Conservation (phyloP, 2,888 invertebrate genomes). For the Portevinia maculata region DNA sequence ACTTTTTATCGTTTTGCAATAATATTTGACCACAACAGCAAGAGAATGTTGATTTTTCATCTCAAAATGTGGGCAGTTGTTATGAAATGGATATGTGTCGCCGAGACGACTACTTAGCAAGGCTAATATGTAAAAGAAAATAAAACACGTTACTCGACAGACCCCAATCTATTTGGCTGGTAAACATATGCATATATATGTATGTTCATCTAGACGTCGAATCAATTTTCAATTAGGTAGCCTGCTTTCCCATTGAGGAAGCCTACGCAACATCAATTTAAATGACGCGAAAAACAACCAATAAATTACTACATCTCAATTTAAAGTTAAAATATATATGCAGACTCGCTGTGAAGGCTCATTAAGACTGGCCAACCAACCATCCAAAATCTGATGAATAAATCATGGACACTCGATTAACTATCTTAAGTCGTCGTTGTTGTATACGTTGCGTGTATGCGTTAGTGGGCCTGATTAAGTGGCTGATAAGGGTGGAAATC, state of each 20-base stretch:
- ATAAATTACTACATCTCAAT: slow-evolving; percentile 72
- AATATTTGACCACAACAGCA: slow-evolving; percentile 42
- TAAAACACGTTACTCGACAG: slow-evolving; percentile 33
- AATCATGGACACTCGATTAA: slow-evolving; percentile 48
- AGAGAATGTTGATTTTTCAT: slow-evolving; percentile 55
- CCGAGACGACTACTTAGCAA: slow-evolving; percentile 50
- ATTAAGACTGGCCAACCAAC: slow-evolving; percentile 36
- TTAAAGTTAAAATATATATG: slow-evolving; percentile 41
- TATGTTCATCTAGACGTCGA: slow-evolving; percentile 1
- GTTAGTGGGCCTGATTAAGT: slow-evolving; percentile 44
- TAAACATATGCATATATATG: not conserved
- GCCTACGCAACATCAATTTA: slow-evolving; percentile 64
- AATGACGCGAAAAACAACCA: slow-evolving; percentile 57
- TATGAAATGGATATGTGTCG: slow-evolving; percentile 57
- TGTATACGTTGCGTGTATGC: slow-evolving; percentile 29
- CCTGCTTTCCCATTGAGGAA: slow-evolving; percentile 36
- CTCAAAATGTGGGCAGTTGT: slow-evolving; percentile 49
- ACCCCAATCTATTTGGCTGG: not conserved
- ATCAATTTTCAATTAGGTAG: slow-evolving; percentile 60
- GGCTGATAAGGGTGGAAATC: slow-evolving; percentile 61
- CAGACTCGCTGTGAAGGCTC: slow-evolving; percentile 11
- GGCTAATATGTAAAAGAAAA: slow-evolving; percentile 44
- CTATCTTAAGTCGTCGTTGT: slow-evolving; percentile 2
- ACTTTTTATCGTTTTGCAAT: slow-evolving; percentile 31
- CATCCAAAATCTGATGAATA: slow-evolving; percentile 58